A percentile compares a stretch with the other conserved stretches of the same genome.
phyloP scores from a whole-genome alignment of 2,113 vertebrate species.

The Lycaon pictus region DNA sequence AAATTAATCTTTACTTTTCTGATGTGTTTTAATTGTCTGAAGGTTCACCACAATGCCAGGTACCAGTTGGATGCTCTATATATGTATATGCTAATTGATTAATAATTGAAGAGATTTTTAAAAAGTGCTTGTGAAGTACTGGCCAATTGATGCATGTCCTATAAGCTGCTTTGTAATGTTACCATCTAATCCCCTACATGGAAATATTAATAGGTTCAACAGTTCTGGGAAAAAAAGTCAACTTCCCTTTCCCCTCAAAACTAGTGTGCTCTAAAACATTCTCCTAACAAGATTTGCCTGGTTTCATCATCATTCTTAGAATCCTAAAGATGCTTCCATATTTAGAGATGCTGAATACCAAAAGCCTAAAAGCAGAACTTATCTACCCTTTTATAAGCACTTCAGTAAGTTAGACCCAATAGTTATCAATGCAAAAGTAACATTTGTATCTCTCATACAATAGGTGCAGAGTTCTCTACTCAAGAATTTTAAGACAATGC shows the following conservation, averaged over 20 bases:
- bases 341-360: slow-evolving; percentile 64
- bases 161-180: slow-evolving; percentile 11
- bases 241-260: slow-evolving; percentile 39
- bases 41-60: not conserved
- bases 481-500: slow-evolving; percentile 38
- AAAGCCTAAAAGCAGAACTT: slow-evolving; percentile 50
- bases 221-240: slow-evolving; percentile 24
- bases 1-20: slow-evolving; percentile 32
- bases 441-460: not conserved
- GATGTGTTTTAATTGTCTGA: slow-evolving; percentile 18
- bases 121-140: slow-evolving; percentile 4
- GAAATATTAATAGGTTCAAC: slow-evolving; percentile 55
- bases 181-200: not conserved
- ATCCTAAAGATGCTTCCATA: slow-evolving; percentile 64
- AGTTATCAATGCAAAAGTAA: slow-evolving; percentile 63
- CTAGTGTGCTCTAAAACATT: slow-evolving; percentile 29
- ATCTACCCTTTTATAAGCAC: slow-evolving; percentile 62
- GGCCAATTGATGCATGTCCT: not conserved
- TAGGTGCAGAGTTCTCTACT: not conserved
- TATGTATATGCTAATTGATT: not conserved
- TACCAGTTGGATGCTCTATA: slow-evolving; percentile 28
- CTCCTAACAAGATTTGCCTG: slow-evolving; percentile 45
- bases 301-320: slow-evolving; percentile 41
- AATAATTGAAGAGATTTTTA: not conserved
- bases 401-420: slow-evolving; percentile 45